These are phyloP conservation scores for Chiloscyllium punctatum DNA, from an alignment of 2,797 vertebrate species.

Conservation along the genomic window DNA sequence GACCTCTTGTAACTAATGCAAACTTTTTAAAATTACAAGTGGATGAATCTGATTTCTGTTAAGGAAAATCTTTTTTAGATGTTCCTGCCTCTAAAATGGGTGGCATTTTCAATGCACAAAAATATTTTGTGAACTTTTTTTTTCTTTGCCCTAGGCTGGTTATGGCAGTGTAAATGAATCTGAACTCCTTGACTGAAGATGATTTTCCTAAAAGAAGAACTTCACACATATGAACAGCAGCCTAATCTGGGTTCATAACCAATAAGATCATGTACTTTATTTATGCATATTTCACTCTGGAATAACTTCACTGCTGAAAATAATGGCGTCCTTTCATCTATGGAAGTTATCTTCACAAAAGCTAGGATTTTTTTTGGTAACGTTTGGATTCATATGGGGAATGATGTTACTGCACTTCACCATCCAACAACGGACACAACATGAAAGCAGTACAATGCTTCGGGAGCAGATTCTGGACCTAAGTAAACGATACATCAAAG, in stretches of 20 bases:
- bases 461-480: conserved; percentile 98
- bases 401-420: conserved; percentile 99
- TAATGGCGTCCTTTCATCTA: conserved; percentile 80
- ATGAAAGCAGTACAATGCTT: conserved; percentile 86
- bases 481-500: conserved; percentile 97
- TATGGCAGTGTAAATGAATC: not conserved
- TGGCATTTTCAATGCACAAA: not conserved
- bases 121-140: not conserved
- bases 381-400: conserved; percentile 98
- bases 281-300: not conserved
- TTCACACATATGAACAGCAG: not conserved
- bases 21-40: not conserved
- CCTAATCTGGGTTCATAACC: not conserved
- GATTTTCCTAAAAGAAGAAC: not conserved
- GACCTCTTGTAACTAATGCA: not conserved
- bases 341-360: conserved; percentile 99
- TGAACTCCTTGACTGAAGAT: not conserved
- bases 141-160: not conserved
- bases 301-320: conserved; percentile 46
- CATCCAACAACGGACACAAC: conserved; percentile 90
- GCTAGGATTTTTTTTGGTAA: conserved; percentile 95
- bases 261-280: conserved; percentile 20
- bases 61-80: not conserved
- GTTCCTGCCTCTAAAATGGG: not conserved
- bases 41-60: not conserved